Evolutionary conservation across 2,888 invertebrate species (phyloP).

Genomic region (Erebia ligea): DNA sequence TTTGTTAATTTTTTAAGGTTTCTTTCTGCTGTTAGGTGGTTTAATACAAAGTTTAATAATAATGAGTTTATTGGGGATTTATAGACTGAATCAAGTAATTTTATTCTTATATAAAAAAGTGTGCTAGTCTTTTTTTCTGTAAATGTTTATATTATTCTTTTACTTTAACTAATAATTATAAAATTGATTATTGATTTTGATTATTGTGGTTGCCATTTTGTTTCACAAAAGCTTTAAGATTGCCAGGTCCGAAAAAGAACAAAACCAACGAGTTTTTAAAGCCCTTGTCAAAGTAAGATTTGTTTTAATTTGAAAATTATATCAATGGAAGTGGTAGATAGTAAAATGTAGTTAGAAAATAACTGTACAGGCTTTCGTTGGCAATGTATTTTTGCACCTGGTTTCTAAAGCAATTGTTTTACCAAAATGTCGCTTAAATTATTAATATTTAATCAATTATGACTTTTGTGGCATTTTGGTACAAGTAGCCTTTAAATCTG

Average conservation of each 20-base stretch:
- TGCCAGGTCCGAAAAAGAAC: slow-evolving; percentile 80
- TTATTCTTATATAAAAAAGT: background rate
- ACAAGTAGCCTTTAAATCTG: slow-evolving; percentile 12
- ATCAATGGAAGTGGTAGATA: slow-evolving; percentile 51
- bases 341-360: slow-evolving; percentile 56
- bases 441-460: background rate
- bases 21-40: background rate
- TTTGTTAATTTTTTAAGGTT: background rate
- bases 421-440: background rate
- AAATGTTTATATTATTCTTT: background rate
- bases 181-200: slow-evolving; percentile 2
- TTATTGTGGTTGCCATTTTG: slow-evolving; percentile 21
- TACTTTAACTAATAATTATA: background rate
- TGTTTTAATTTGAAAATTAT: slow-evolving; percentile 42
- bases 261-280: slow-evolving; percentile 70
- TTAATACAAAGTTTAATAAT: background rate
- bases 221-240: slow-evolving; percentile 54
- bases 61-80: background rate
- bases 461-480: slow-evolving; percentile 25
- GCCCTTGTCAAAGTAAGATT: slow-evolving; percentile 56
- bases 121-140: slow-evolving; percentile 15
- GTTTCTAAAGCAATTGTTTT: slow-evolving; percentile 49
- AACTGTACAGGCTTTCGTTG: slow-evolving; percentile 71
- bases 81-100: background rate
- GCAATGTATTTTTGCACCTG: slow-evolving; percentile 80